Base-by-base conservation (phyloP, 2,113 vertebrate genomes). In the Neogale vison region DNA sequence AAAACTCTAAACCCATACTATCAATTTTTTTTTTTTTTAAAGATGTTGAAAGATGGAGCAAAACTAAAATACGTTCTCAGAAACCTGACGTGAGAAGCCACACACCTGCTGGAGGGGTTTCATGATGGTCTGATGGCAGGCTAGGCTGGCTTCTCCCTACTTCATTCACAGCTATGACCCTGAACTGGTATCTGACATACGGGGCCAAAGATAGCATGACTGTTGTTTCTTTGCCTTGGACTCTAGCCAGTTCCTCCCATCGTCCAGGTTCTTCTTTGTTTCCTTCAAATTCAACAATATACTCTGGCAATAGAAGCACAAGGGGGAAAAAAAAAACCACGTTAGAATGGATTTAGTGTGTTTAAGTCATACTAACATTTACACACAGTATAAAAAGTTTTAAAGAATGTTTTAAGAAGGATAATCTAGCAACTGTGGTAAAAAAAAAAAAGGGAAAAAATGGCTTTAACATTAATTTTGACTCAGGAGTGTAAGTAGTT, bases 251-350 rank as follows among this genome's bases (percentile, higher is more conserved):
- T 98, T 99, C 99, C 71, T 99, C 99, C 99, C 99, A 99, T 82
- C 95, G 99, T 77, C 99, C 99, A 0, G 99, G 99, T 90, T 99
- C 99, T 98, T 99, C 99, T 85, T 92, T 98, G 98, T 98, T 99
- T 88, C 99, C 99, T 95, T 99, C 99, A 47, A 99, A 99, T 97
- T 99, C 99, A 13, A 99, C 98, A 42, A 99, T 98, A 3, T 99
- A 99, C 87, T 99, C 99, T 99, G 95, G 9, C 42, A 69, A 23
- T 0, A 72, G 80, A 65, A 96, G 85, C 4, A 34, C 6, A 47
- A 14, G 13, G 31, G 13, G 12, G 0, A 52, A 0, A 18, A 39
- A 57, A 0, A 23, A 36, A 31, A 9, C 11, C 26, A 50, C 4
- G 36, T 76, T 52, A 91, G 42, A 67, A n/a, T 0, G 17, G 18